Conservation (phyloP, 2,113 vertebrate species). For the Hydropotes inermis region DNA sequence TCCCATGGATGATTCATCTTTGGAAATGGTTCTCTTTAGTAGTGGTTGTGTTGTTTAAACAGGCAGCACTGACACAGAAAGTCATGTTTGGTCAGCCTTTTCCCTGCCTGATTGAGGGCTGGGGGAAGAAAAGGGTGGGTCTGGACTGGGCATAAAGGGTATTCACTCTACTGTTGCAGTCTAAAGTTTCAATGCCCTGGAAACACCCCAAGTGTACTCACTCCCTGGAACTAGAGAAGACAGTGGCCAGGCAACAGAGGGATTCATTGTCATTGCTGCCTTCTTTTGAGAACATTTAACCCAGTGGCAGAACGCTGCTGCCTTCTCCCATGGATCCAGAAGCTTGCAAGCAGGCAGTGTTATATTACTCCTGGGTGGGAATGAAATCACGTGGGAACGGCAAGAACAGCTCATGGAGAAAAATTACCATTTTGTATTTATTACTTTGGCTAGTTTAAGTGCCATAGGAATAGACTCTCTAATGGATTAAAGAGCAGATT, state of each 20-base stretch:
- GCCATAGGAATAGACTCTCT: slow-evolving; percentile 80
- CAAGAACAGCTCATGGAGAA: slow-evolving; percentile 75
- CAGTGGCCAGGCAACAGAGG: slow-evolving; percentile 56
- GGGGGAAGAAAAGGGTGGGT: too few relatives aligned
- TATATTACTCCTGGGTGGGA: slow-evolving; percentile 73
- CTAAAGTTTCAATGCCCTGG: slow-evolving; percentile 42
- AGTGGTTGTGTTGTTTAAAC: background rate
- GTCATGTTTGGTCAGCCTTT: slow-evolving; percentile 4
- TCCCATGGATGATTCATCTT: background rate
- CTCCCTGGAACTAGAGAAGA: slow-evolving; percentile 54
- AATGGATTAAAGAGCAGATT: slow-evolving; percentile 77
- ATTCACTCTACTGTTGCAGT: background rate
- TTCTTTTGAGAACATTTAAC: slow-evolving; percentile 73
- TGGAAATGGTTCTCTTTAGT: background rate
- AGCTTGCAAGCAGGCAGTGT: slow-evolving; percentile 63
- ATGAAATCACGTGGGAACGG: slow-evolving; percentile 74
- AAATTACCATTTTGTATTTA: slow-evolving; percentile 84
- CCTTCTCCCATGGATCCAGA: slow-evolving; percentile 59
- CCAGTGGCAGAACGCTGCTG: slow-evolving; percentile 57
- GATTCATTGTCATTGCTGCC: slow-evolving; percentile 70
- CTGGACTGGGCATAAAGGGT: background rate
- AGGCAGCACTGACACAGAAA: background rate
- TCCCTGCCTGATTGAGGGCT: background rate
- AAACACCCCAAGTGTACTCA: slow-evolving; percentile 47
- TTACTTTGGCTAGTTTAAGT: slow-evolving; percentile 78